Evolutionary conservation across 2,113 vertebrate genomes (phyloP).

Genomic region (Sturnus vulgaris): DNA sequence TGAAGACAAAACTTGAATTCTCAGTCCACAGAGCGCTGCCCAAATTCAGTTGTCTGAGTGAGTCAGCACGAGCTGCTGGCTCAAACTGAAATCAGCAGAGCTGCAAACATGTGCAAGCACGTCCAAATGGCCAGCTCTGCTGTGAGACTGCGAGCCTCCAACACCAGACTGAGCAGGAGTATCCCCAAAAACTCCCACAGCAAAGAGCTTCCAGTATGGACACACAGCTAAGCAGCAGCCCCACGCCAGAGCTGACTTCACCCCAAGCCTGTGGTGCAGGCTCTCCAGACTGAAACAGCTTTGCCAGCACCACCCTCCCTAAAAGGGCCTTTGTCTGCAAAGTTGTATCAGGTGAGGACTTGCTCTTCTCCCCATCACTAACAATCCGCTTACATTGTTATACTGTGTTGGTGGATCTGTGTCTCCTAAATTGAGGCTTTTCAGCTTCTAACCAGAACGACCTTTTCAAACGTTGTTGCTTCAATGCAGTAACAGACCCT

Average conservation of each 20-base stretch:
- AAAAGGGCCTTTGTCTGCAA: background rate
- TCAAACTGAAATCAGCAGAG: background rate
- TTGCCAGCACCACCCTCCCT: background rate
- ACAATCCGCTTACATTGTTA: too few relatives aligned
- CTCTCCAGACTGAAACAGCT: background rate
- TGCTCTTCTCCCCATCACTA: background rate
- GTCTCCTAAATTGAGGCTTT: background rate
- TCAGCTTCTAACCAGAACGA: background rate
- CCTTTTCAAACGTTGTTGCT: background rate
- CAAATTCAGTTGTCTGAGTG: background rate
- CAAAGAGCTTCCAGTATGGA: rapidly evolving
- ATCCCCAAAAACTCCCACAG: rapidly evolving
- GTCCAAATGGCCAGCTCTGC: background rate
- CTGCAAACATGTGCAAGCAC: background rate
- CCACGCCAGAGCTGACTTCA: background rate
- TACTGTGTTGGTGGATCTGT: rapidly evolving
- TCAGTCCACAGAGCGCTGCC: background rate
- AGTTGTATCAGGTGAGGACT: background rate
- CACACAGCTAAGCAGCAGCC: background rate
- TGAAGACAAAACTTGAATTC: background rate
- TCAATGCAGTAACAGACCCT: background rate
- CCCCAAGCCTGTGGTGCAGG: background rate
- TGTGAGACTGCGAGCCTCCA: background rate
- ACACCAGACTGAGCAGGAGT: rapidly evolving
- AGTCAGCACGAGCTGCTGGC: background rate